Evolutionary conservation across 2,113 vertebrate genomes (phyloP).

Genomic region (Nyctereutes procyonoides): DNA sequence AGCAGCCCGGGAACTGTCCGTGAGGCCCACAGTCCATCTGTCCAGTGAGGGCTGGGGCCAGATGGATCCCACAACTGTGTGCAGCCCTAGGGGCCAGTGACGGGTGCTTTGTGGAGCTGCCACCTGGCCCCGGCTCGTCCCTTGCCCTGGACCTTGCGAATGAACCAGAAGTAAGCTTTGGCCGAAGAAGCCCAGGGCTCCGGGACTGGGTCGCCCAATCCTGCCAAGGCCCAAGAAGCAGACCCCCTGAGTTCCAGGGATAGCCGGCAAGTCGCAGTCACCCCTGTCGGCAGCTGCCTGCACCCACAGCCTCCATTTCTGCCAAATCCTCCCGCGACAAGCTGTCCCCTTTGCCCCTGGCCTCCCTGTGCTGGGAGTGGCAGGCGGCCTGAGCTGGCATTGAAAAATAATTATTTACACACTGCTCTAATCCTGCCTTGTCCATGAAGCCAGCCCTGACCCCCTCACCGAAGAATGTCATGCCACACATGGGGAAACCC

Average conservation of each 20-base stretch:
- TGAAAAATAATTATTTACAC: not conserved
- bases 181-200: not conserved
- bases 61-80: not conserved
- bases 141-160: not conserved
- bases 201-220: not conserved
- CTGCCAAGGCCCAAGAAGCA: not conserved
- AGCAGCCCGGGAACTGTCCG: not conserved
- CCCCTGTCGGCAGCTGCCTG: not conserved
- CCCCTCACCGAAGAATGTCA: not conserved
- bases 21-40: not conserved
- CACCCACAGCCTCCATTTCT: not conserved
- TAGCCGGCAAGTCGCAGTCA: not conserved
- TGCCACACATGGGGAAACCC: not conserved
- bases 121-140: not conserved
- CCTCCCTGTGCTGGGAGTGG: not conserved
- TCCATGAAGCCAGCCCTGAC: not conserved
- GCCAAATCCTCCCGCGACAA: not conserved
- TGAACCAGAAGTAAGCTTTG: not conserved
- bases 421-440: not conserved
- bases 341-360: not conserved
- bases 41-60: rapidly evolving
- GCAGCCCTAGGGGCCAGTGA: not conserved
- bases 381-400: not conserved
- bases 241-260: not conserved
- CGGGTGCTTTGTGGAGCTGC: rapidly evolving